Evolutionary conservation across 2,797 vertebrate species (phyloP), one percentile per base, ranked within the genome.

Genomic region (Rhynchotus rufescens): DNA sequence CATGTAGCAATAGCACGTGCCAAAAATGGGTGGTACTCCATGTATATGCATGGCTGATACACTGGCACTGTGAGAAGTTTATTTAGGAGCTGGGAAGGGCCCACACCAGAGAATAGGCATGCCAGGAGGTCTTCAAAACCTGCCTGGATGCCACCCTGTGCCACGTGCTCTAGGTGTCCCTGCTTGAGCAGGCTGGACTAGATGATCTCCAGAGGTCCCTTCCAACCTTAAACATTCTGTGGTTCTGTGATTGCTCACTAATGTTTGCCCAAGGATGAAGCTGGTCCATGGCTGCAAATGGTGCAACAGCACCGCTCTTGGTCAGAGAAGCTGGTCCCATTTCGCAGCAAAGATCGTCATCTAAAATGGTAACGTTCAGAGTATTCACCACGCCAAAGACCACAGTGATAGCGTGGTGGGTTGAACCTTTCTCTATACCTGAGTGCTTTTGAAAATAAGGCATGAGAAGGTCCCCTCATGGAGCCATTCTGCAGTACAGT

Each of bases 351-450:
- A 76, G 75, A 56, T 86, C 64, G 26, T 68, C 38, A 7, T n/a
- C 62, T 36, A 23, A 45, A 49, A 62, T 5, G 44, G 0, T 5
- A 62, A 73, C 7, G 4, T 32, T 25, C 25, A 7, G 9, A 12
- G 15, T 12, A 47, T 2, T 38, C 30, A 16, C 9, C n/a, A 6
- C 22, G 54, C 45, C 64, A 17, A 51, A 76, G 36, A 30, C 47
- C 51, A 19, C 56, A 32, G 0, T 2, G 10, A 28, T 1, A 25
- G 42, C 9, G 28, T 34, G 0, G 13, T 0, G 13, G 30, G 60
- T 51, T 79, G 68, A 89, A n/a, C 25, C 26, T 12, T 52, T 73
- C 64, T 79, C 42, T 28, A 0, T 0, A 34, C 42, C 15, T 21
- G 8, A 9, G 21, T 3, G 22, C 8, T 7, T 60, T 60, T n/a